phyloP scores from a whole-genome alignment of 2,888 invertebrate genomes.

The Amphipoea lucens region DNA sequence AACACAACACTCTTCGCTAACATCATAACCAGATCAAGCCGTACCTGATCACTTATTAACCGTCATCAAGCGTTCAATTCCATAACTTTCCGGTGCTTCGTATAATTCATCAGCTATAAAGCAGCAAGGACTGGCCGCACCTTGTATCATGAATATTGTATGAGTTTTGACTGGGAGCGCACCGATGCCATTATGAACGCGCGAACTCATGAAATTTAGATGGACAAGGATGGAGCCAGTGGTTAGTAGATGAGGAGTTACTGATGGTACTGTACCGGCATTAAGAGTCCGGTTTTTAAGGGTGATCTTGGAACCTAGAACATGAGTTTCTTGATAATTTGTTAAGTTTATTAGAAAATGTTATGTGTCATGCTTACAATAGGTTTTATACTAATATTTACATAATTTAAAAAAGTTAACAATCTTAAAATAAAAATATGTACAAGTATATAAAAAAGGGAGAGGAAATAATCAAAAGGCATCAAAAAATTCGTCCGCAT shows the following conservation, averaged over 20 bases:
- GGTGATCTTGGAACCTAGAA: background rate
- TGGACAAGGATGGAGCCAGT: conserved; percentile 49
- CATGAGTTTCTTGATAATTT: background rate
- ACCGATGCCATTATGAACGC: conserved; percentile 67
- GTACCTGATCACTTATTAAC: conserved; percentile 50
- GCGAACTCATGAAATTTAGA: conserved; percentile 74
- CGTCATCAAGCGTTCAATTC: conserved; percentile 48
- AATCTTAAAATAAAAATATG: no score
- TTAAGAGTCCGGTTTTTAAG: background rate
- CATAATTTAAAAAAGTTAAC: no score
- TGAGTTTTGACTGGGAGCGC: conserved; percentile 71
- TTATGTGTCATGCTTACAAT: background rate
- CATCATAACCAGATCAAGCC: conserved; percentile 16
- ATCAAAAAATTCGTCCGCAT: no score
- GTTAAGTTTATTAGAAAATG: background rate
- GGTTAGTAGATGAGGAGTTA: conserved; percentile 61
- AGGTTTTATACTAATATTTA: no score
- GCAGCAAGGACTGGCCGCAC: conserved; percentile 51
- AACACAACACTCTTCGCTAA: conserved; percentile 8
- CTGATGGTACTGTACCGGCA: conserved; percentile 25
- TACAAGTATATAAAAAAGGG: no score
- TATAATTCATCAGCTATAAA: conserved; percentile 62
- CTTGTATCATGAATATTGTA: conserved; percentile 71
- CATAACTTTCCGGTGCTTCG: conserved; percentile 53
- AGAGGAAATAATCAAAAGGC: no score